A percentile compares a stretch with the other conserved stretches of the same genome.
Conservation (phyloP, 2,113 vertebrate genomes). For the Tragulus kanchil region DNA sequence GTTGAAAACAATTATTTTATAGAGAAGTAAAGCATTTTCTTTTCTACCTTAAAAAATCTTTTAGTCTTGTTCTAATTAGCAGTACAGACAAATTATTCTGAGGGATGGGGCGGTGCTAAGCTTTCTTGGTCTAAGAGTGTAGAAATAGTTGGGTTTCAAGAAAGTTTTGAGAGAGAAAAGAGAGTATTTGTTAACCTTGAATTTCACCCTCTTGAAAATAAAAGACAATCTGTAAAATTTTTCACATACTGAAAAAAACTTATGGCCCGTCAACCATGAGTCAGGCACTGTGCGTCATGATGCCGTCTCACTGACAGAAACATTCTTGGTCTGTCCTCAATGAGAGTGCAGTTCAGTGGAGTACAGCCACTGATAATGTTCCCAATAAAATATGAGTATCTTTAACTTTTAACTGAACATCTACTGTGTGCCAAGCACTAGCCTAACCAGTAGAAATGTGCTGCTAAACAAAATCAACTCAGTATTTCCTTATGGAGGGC, state of each 20-base stretch:
- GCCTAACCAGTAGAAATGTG: not conserved
- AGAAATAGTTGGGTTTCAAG: not conserved
- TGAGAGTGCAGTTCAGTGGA: not conserved
- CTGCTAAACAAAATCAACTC: not conserved
- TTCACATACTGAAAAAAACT: not conserved
- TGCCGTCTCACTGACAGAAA: not conserved
- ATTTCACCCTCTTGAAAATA: constrained; percentile 27
- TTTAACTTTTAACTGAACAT: not conserved
- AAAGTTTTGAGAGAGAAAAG: not conserved
- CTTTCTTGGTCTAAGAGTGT: not conserved
- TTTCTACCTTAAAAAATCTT: not conserved
- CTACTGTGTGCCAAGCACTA: not conserved
- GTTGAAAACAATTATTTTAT: not conserved
- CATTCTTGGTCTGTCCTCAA: not conserved
- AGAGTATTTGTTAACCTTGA: not conserved
- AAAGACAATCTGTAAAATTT: not conserved
- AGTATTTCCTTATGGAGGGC: not conserved
- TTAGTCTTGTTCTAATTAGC: constrained; percentile 1
- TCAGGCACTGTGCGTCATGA: not conserved
- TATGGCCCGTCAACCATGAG: not conserved
- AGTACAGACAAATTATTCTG: not conserved
- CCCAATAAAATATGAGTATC: not conserved
- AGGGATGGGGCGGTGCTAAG: not conserved
- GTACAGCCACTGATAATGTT: not conserved
- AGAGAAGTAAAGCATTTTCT: not conserved